Conservation (phyloP, 2,797 vertebrate genomes). For the Chelmon rostratus region DNA sequence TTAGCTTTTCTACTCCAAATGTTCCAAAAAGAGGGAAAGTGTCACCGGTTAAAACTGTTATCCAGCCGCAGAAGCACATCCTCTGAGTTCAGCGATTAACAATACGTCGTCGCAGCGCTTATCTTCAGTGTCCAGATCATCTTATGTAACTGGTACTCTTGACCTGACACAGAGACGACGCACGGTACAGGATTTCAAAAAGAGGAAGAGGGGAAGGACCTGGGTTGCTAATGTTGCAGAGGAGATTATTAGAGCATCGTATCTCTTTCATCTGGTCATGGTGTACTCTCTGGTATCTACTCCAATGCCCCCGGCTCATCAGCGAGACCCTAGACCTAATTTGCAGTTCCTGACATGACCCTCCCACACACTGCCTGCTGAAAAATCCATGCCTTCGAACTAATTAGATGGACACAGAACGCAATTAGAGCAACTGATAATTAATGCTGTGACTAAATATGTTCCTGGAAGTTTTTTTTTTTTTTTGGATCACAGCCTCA, state of each 20-base stretch:
- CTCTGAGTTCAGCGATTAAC: conserved; percentile 39
- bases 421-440: conserved; percentile 67
- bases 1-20: conserved; percentile 23
- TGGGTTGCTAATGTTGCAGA: conserved; percentile 44
- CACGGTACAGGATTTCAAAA: conserved; percentile 33
- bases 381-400: conserved; percentile 60
- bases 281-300: conserved; percentile 41
- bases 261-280: conserved; percentile 69
- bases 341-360: conserved; percentile 68
- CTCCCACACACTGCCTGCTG: conserved; percentile 63
- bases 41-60: conserved; percentile 20
- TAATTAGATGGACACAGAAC: conserved; percentile 72
- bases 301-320: conserved; percentile 65
- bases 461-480: conserved; percentile 15
- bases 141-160: conserved; percentile 40
- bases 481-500: conserved; percentile 10
- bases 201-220: conserved; percentile 16
- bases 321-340: conserved; percentile 67
- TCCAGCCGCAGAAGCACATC: conserved; percentile 6
- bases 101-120: conserved; percentile 10
- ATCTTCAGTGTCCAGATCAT: conserved; percentile 15
- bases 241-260: conserved; percentile 64
- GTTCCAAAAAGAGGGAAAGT: conserved; percentile 6
- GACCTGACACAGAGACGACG: conserved; percentile 41
- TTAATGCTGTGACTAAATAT: conserved; percentile 61